Evolutionary conservation across 2,888 invertebrate species (phyloP).

Genomic region (Mythimna impura): DNA sequence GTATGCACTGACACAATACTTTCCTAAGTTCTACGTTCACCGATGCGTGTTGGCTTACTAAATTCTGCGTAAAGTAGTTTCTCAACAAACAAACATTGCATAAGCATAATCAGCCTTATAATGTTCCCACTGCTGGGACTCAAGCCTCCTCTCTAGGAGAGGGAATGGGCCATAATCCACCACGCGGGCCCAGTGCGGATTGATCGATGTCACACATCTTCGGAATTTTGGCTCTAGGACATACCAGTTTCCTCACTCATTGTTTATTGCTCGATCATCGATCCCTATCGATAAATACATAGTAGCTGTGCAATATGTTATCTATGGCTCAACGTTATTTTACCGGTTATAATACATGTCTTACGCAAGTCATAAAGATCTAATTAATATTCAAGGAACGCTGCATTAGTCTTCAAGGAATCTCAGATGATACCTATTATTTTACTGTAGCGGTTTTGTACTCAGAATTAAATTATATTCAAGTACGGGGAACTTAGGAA

Average conservation of each 20-base stretch:
- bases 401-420: slow-evolving; percentile 26
- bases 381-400: slow-evolving; percentile 47
- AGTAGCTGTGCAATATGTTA: neutral
- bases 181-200: too few species aligned
- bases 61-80: slow-evolving; percentile 11
- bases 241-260: too few species aligned
- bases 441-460: slow-evolving; percentile 20
- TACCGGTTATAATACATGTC: slow-evolving; percentile 17
- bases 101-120: too few species aligned
- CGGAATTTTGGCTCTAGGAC: too few species aligned
- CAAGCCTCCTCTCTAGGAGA: too few species aligned
- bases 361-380: slow-evolving; percentile 39
- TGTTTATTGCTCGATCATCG: slow-evolving; percentile 11
- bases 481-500: neutral
- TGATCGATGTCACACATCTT: too few species aligned
- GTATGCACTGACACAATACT: neutral
- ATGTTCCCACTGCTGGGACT: too few species aligned
- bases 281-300: neutral
- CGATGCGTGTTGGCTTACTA: slow-evolving; percentile 1
- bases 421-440: slow-evolving; percentile 28
- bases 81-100: slow-evolving; percentile 4
- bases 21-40: slow-evolving; percentile 1
- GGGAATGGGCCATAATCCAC: too few species aligned
- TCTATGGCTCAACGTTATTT: slow-evolving; percentile 19
- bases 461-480: neutral